Percentiles rank a stretch among this genome's conserved stretches.
Conservation (phyloP, 1,140 invertebrate species). For the Aethina tumida region DNA sequence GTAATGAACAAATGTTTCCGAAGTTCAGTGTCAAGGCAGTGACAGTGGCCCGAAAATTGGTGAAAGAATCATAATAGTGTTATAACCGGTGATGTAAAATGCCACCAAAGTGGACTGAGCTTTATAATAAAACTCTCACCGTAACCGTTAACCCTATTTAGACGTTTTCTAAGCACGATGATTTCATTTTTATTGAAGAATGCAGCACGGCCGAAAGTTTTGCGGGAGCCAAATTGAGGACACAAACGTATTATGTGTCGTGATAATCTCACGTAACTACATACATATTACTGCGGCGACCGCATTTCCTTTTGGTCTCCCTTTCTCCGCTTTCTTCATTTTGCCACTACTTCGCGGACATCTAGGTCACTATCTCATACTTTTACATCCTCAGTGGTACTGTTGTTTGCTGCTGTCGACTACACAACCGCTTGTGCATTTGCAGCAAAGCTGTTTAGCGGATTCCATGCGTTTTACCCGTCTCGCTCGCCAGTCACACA, state of each 20-base stretch:
- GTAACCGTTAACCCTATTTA: conserved; percentile 13
- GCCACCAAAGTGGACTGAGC: too few relatives aligned
- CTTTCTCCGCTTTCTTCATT: conserved; percentile 37
- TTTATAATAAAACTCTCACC: too few relatives aligned
- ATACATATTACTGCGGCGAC: conserved; percentile 29
- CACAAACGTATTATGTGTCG: conserved; percentile 33
- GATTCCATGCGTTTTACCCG: neutral
- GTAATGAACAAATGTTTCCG: too few relatives aligned
- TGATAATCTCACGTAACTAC: conserved; percentile 36
- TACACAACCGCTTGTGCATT: neutral
- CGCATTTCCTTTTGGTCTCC: conserved; percentile 35
- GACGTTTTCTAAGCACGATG: conserved; percentile 4
- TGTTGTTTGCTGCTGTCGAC: conserved; percentile 9
- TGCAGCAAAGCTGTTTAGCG: neutral
- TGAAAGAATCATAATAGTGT: too few relatives aligned
- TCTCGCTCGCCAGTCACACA: too few relatives aligned
- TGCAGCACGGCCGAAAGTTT: conserved; percentile 25
- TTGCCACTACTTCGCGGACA: conserved; percentile 32
- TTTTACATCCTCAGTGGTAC: conserved; percentile 31
- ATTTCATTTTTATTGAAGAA: conserved; percentile 33
- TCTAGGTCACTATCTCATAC: conserved; percentile 37
- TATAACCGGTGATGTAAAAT: too few relatives aligned
- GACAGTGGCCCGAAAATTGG: too few relatives aligned
- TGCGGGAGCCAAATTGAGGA: conserved; percentile 24
- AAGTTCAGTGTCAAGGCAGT: too few relatives aligned